Conservation (phyloP, 2,888 invertebrate genomes). For the Lissonota sp. region DNA sequence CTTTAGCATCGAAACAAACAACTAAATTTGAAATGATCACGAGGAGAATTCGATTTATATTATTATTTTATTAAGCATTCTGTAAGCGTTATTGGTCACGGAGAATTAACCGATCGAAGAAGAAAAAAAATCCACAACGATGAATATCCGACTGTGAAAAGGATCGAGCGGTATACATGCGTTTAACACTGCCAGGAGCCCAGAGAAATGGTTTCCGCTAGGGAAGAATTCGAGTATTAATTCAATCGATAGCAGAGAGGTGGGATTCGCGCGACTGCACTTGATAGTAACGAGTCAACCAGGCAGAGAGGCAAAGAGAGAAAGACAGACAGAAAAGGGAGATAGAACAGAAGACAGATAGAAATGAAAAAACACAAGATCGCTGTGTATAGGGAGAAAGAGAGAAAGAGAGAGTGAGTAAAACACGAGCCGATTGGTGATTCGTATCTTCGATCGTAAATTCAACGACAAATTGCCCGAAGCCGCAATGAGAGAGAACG, state of each 20-base stretch:
- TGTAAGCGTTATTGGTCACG: background rate
- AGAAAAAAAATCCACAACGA: conserved; percentile 1
- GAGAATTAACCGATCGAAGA: conserved; percentile 22
- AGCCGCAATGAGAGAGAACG: conserved; percentile 14
- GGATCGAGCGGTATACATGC: conserved; percentile 35
- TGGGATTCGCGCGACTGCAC: conserved; percentile 30
- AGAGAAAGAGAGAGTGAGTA: conserved; percentile 21
- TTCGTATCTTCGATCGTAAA: conserved; percentile 69
- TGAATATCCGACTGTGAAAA: conserved; percentile 25
- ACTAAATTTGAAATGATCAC: too few relatives aligned
- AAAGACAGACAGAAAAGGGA: conserved; percentile 21
- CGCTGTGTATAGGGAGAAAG: background rate
- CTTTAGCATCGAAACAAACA: too few relatives aligned
- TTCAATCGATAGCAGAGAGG: conserved; percentile 45
- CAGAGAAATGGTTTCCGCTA: conserved; percentile 49
- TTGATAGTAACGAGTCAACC: conserved; percentile 49
- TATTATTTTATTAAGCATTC: background rate
- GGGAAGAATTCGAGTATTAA: conserved; percentile 55
- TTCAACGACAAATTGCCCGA: conserved; percentile 66
- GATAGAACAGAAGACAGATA: background rate
- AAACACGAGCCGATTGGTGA: conserved; percentile 65
- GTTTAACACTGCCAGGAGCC: conserved; percentile 48
- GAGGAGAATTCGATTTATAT: too few relatives aligned
- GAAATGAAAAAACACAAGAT: conserved; percentile 46
- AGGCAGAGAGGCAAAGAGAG: conserved; percentile 15